Base-by-base conservation (phyloP, 2,113 vertebrate genomes). In the Todiramphus chloris region DNA sequence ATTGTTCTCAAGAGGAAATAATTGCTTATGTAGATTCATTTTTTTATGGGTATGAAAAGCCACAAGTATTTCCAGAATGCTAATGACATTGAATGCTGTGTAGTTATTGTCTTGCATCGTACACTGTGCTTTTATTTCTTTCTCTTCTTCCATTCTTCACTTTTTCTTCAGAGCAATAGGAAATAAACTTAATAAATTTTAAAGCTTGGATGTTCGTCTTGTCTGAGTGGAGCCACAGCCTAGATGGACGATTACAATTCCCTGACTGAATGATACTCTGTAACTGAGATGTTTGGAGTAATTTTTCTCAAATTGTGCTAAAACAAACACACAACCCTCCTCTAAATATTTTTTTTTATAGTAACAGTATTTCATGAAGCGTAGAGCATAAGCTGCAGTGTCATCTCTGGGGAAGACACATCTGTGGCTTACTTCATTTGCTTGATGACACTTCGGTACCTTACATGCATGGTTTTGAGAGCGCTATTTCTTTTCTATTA, bases 11-110 rank as follows among this genome's bases (percentile, higher is more conserved):
- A 79, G 77, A 88, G 67, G 70, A 95, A 95, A 90, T 76, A 70
- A 67, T 5, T 94, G 75, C 70, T 77, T 76, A 64, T 72, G 48
- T 53, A 64, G 56, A 68, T 62, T 68, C 27, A 43, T 73, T 93
- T 94, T 68, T 95, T 73, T 55, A 44, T 21, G 66, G 76, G 31
- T 64, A 37, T 62, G 66, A 96, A 94, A 91, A 75, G 13, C 84
- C 82, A 85, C 87, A 95, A 96, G 68, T 87, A 96, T 87, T 96
- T 96, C 66, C 33, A 89, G 70, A 93, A 93, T 91, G 70, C 44
- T 82, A 68, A 84, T 44, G 81, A 82, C 62, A 60, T 95, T 87
- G 91, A 95, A 55, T 30, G 86, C 24, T 83, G 56, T 72, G 89
- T 51, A 67, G 56, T 83, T 94, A 48, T 41, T 80, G 28, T 64